Conservation (phyloP, 2,113 vertebrate species). For the Oriolus oriolus region DNA sequence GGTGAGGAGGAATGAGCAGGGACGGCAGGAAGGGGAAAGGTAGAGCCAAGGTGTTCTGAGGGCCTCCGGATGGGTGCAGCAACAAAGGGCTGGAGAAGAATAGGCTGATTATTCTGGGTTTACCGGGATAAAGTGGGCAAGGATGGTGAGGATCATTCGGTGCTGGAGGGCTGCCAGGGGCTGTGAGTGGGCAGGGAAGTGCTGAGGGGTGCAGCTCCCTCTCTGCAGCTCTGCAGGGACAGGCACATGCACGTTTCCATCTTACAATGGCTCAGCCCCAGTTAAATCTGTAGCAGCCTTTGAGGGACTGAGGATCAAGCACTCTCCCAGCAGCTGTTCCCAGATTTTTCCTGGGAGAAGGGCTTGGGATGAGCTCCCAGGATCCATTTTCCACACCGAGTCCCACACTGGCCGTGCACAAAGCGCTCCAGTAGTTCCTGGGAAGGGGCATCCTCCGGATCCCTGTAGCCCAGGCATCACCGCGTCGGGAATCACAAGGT, state of each 20-base stretch:
- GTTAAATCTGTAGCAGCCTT: neutral
- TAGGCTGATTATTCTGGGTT: constrained; percentile 6
- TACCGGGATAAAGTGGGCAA: neutral
- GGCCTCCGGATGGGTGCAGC: constrained; percentile 46
- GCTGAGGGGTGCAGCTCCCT: neutral
- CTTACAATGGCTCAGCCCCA: neutral
- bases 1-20: neutral
- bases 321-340: neutral
- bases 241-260: neutral
- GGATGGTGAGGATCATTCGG: neutral
- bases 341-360: neutral
- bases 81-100: neutral
- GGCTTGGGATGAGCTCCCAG: neutral
- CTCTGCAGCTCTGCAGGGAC: neutral
- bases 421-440: accelerated
- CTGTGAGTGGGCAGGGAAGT: neutral
- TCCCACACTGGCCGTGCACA: accelerated
- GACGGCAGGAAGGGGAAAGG: neutral
- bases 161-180: neutral
- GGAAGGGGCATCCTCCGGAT: neutral
- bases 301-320: neutral
- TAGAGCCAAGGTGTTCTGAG: neutral
- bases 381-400: accelerated
- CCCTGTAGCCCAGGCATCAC: accelerated
- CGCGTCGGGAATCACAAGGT: accelerated